Base-by-base conservation (phyloP, 2,888 invertebrate species). In the Brachyopa scutellaris region DNA sequence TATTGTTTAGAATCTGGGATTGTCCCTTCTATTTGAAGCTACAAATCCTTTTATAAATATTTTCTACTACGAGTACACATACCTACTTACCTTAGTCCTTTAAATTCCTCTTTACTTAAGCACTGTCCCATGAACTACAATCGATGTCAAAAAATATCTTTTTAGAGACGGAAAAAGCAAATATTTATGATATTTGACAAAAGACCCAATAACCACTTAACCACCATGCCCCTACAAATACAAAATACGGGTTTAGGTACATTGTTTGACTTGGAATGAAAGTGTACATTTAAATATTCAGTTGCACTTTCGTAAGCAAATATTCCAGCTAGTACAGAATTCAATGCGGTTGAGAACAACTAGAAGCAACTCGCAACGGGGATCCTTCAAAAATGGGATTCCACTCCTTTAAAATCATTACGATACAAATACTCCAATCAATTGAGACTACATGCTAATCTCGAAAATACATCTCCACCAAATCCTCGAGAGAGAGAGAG, bases 371-470 rank as follows among this genome's bases (percentile, higher is more conserved):
- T 7, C n/a, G 38, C 33, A n/a, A 38, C n/a, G 19, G 42, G 11
- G 23, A 26, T 36, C 19, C 33, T 42, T 29, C 45, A 45, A 11
- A 45, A 36, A 45, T 5, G 6, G n/a, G 51, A 51, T 31, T 42
- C 23, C 33, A 53, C 33, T 76, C 67, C 47, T 61, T 61, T 15
- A 55, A 61, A 61, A 42, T 76, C 59, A 76, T 67, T 69, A 67
- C 64, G 61, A 69, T 45, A 76, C 57, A 67, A 76, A 61, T 76
- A 61, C 76, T 61, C 61, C 53, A 76, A 76, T 76, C 76, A 69
- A 76, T 76, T 61, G 61, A 47, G 67, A 40, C 33, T 33, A 45
- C 33, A 67, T 36, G 67, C 23, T 38, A 69, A 53, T 67, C 53
- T 61, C 51, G 51, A 45, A 67, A 76, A 69, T 69, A 36, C 53